Evolutionary conservation across 2,888 invertebrate genomes (phyloP), one percentile per base, ranked within the genome.

Genomic region (Xestia ashworthii): DNA sequence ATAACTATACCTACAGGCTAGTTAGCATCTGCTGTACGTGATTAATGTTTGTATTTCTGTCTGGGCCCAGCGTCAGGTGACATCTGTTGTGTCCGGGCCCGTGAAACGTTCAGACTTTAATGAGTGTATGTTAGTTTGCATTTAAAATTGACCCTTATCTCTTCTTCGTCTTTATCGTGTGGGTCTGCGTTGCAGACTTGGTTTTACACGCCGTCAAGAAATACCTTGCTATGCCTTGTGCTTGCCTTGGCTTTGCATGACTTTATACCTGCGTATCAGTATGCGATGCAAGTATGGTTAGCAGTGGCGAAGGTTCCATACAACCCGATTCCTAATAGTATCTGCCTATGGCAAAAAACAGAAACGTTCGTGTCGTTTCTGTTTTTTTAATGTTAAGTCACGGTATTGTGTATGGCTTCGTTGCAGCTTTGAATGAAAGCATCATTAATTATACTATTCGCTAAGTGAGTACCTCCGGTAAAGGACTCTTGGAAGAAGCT

Each of bases 41-140:
- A 86, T 85, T 87, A 83, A 85, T 86, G 86, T 87, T 80, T 78
- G 77, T 74, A 72, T 74, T 81, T 77, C 86, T 66, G 86, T 74
- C 71, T 74, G 78, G 50, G 55, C 44, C 46, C 67, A 72, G 75
- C 60, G 78, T 74, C 87, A 80, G 75, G 71, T 74, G 69, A 48
- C 82, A 71, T 77, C 70, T 85, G 82, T 66, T 71, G 67, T 60
- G 46, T 62, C 58, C 53, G 48, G 22, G 16, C 4, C 48, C 48
- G 60, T 83, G 41, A 65, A 81, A 81, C 67, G 71, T 81, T 68
- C 41, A 71, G n/a, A 41, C n/a, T 22, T 48, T 64, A 62, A 44
- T 62, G 12, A 64, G 22, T 41, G 53, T 62, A 46, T 66, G 22
- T 1, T 48, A 64, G n/a, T n/a, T 32, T 5, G 12, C 16, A 44